phyloP scores from a whole-genome alignment of 2,888 invertebrate species.

The Willowsia nigromaculata region DNA sequence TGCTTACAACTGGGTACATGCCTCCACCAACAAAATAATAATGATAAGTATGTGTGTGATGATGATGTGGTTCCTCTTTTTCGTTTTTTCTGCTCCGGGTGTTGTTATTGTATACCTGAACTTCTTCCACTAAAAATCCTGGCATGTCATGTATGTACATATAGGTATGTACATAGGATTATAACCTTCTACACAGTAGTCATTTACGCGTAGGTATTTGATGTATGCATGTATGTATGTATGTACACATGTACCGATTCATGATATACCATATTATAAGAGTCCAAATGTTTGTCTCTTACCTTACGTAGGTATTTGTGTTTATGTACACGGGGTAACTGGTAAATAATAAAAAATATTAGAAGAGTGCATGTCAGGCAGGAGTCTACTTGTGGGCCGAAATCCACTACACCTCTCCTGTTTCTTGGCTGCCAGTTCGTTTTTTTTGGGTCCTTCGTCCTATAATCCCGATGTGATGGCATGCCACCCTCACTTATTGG shows the following conservation, averaged over 20 bases:
- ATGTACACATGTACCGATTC: not conserved
- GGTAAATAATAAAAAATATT: constrained; percentile 5
- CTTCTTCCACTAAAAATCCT: constrained; percentile 30
- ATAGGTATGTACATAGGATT: not conserved
- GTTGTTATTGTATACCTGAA: constrained; percentile 57
- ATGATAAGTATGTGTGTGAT: constrained; percentile 23
- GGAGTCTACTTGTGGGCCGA: constrained; percentile 48
- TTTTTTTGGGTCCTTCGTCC: constrained; percentile 56
- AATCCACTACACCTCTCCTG: constrained; percentile 28
- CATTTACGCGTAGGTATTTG: not conserved
- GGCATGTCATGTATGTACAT: constrained; percentile 12
- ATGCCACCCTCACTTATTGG: constrained; percentile 78
- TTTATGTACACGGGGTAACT: constrained; percentile 15
- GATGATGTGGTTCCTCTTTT: constrained; percentile 62
- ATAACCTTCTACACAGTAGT: not conserved
- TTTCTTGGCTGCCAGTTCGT: constrained; percentile 34
- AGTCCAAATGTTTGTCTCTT: not conserved
- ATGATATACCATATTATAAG: no score
- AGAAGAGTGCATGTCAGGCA: constrained; percentile 34
- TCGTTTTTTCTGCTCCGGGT: constrained; percentile 53
- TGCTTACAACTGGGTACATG: constrained; percentile 23
- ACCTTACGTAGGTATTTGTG: constrained; percentile 12
- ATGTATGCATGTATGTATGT: not conserved
- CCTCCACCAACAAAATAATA: constrained; percentile 47
- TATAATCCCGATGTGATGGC: constrained; percentile 62